Evolutionary conservation across 2,113 vertebrate species (phyloP).

Genomic region (Corydoras sp.): DNA sequence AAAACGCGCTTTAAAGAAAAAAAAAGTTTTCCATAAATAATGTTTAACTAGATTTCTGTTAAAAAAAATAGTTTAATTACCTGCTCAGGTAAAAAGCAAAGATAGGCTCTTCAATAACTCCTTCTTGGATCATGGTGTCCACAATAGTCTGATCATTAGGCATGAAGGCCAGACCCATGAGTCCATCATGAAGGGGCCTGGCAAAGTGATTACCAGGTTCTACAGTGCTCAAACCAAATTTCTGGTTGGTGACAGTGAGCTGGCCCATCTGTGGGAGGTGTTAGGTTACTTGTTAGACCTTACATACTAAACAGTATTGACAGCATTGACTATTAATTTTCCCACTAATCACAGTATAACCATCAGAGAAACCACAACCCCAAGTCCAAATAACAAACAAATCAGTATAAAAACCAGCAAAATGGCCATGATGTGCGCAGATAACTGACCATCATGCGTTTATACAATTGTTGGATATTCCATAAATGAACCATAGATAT

Average conservation of each 20-base stretch:
- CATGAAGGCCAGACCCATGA: conserved; percentile 23
- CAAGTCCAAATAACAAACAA: too few relatives aligned
- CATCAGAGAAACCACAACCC: too few relatives aligned
- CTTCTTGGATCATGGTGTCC: conserved; percentile 31
- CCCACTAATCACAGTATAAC: not conserved
- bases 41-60: not conserved
- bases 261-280: conserved; percentile 29
- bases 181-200: conserved; percentile 22
- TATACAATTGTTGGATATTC: too few relatives aligned
- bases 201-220: conserved; percentile 37
- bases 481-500: too few relatives aligned
- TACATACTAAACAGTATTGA: too few relatives aligned
- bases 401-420: too few relatives aligned
- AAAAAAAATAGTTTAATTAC: not conserved
- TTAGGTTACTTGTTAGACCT: too few relatives aligned
- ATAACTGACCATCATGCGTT: too few relatives aligned
- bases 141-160: conserved; percentile 10
- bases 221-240: conserved; percentile 38
- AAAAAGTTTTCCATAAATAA: too few relatives aligned
- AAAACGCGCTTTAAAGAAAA: too few relatives aligned
- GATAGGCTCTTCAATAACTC: conserved; percentile 18
- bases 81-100: conserved; percentile 29
- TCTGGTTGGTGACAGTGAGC: conserved; percentile 32
- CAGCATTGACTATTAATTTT: not conserved
- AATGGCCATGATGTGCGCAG: too few relatives aligned